Percentiles rank a stretch among this genome's conserved stretches.
Evolutionary conservation across 2,113 vertebrate species (phyloP).

Genomic region (Thamnophis sirtalis): DNA sequence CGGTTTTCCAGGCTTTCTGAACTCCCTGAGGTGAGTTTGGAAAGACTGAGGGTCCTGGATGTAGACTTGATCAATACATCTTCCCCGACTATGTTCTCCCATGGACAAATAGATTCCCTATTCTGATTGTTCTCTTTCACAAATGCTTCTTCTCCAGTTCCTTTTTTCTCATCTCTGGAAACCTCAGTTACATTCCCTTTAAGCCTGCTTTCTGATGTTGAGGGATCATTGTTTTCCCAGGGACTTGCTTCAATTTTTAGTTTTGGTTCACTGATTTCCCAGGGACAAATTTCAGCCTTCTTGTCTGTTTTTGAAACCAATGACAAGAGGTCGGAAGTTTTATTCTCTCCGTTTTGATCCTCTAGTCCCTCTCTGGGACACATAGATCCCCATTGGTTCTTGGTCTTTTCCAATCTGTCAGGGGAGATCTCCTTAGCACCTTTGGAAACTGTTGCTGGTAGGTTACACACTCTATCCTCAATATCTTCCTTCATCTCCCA

Average conservation of each 20-base stretch:
- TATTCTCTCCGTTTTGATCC: neutral
- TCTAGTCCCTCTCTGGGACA: neutral
- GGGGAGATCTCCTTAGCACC: neutral
- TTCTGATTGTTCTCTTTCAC: neutral
- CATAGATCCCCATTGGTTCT: constrained; percentile 29
- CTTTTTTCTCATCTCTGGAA: neutral
- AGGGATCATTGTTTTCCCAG: constrained; percentile 28
- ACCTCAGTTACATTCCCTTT: neutral
- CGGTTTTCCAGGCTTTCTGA: accelerated
- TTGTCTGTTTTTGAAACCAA: neutral
- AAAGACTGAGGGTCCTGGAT: neutral
- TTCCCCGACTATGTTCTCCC: neutral
- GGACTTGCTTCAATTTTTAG: constrained; percentile 27
- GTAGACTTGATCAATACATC: neutral
- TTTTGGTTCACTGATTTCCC: constrained; percentile 18
- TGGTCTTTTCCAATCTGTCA: constrained; percentile 44
- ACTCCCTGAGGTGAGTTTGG: accelerated
- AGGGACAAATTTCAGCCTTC: constrained; percentile 37
- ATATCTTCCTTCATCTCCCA: constrained; percentile 30
- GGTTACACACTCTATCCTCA: neutral
- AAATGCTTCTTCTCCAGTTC: neutral
- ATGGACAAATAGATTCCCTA: neutral
- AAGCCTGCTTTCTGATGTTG: neutral
- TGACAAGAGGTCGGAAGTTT: accelerated
- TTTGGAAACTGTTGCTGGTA: constrained; percentile 4